Percentiles rank a stretch among this genome's conserved stretches.
phyloP scores from a whole-genome alignment of 2,113 vertebrate species.

The Oreocharis arfaki region DNA sequence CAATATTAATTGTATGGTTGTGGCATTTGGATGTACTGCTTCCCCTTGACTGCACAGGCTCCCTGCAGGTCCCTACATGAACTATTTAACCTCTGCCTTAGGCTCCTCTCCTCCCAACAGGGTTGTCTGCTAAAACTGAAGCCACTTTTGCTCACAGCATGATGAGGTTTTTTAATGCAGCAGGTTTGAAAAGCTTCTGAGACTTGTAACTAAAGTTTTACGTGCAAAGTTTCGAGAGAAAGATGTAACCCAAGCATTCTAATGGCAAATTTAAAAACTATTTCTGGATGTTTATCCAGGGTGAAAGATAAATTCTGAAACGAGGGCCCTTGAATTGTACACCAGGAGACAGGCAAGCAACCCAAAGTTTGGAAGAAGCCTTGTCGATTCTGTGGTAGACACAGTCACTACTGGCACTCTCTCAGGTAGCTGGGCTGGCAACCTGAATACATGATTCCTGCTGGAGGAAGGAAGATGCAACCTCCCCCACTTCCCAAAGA shows the following conservation, averaged over 20 bases:
- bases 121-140: background rate
- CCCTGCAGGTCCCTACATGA: background rate
- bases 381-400: background rate
- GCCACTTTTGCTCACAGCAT: background rate
- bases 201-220: background rate
- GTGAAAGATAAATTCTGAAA: background rate
- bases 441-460: background rate
- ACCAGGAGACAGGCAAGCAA: background rate
- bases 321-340: background rate
- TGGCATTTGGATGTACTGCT: background rate
- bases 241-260: background rate
- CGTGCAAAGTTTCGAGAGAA: background rate
- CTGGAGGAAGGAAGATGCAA: background rate
- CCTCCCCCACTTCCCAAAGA: background rate
- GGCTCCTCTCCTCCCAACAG: background rate
- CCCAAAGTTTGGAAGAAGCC: background rate
- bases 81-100: background rate
- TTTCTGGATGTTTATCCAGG: background rate
- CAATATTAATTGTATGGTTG: background rate
- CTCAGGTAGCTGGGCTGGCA: background rate
- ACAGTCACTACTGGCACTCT: background rate
- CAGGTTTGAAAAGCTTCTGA: background rate
- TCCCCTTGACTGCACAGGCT: background rate
- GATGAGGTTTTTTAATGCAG: background rate
- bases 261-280: background rate